Percentiles rank a stretch among this genome's conserved stretches.
Evolutionary conservation across 2,113 vertebrate genomes (phyloP).

Genomic region (Paracanthobrama guichenoti): DNA sequence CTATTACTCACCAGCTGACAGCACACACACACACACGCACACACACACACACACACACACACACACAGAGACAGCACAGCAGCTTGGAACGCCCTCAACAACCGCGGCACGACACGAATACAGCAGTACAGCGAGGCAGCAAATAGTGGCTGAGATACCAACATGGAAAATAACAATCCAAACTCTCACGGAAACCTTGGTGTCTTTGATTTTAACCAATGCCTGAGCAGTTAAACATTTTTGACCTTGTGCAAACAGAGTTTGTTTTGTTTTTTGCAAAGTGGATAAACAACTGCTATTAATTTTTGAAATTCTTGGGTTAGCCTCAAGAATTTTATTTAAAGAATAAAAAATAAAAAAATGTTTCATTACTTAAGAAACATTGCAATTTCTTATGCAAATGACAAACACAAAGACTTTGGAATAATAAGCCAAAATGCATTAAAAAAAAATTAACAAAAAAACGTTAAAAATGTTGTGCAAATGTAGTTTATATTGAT

Average conservation of each 20-base stretch:
- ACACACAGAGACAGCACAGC: constrained; percentile 24
- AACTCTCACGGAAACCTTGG: neutral
- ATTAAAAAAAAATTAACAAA: no score
- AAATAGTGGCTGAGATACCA: constrained; percentile 8
- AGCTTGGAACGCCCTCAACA: constrained; percentile 23
- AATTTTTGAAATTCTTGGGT: neutral
- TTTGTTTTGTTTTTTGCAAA: neutral
- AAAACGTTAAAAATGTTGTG: neutral
- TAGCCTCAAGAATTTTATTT: neutral
- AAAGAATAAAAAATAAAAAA: neutral
- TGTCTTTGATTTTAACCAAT: neutral
- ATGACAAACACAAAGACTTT: neutral
- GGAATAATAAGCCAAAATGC: no score
- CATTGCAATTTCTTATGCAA: neutral
- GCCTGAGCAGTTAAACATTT: neutral
- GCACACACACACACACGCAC: constrained; percentile 26
- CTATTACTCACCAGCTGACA: constrained; percentile 57
- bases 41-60: constrained; percentile 39
- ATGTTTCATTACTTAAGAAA: neutral
- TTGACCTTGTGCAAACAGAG: neutral
- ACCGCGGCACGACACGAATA: constrained; percentile 16
- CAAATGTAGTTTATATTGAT: neutral
- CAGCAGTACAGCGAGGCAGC: constrained; percentile 20
- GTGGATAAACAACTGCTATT: constrained; percentile 5
- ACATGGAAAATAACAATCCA: neutral